Evolutionary conservation across 2,888 invertebrate species (phyloP).

Genomic region (Caenorhabditis sinica): DNA sequence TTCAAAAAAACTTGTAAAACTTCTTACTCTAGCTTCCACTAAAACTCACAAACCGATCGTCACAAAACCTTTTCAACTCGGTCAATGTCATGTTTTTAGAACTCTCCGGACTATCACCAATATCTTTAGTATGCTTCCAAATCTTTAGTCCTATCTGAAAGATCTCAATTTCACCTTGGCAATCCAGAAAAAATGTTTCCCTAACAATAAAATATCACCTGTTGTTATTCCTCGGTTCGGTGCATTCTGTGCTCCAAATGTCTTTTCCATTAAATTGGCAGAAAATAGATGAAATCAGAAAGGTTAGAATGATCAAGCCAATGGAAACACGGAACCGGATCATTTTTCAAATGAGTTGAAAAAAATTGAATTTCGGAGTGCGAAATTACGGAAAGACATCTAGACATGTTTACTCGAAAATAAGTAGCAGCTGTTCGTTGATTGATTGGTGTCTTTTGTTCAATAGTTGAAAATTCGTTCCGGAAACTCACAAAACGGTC

Average conservation of each 20-base stretch:
- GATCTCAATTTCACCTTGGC: not conserved
- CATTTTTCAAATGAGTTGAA: not conserved
- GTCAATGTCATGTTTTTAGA: slow-evolving; percentile 16
- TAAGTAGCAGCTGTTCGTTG: too few species aligned
- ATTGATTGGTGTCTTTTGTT: too few species aligned
- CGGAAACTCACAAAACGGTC: slow-evolving; percentile 14
- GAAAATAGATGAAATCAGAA: not conserved
- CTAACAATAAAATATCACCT: not conserved
- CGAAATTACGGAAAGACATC: too few species aligned
- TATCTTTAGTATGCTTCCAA: not conserved
- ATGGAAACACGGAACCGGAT: not conserved
- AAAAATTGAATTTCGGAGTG: too few species aligned
- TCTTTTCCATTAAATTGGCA: not conserved
- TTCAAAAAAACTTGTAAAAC: too few species aligned
- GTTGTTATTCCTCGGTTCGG: not conserved
- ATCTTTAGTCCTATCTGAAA: not conserved
- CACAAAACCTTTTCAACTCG: slow-evolving; percentile 4
- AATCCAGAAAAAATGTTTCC: not conserved
- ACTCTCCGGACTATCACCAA: not conserved
- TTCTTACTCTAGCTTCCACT: not conserved
- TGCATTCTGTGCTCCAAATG: not conserved
- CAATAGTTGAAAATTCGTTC: not conserved
- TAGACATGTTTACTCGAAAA: too few species aligned
- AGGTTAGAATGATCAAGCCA: not conserved
- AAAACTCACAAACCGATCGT: slow-evolving; percentile 22